Percentiles rank a stretch among this genome's conserved stretches.
These are phyloP conservation scores for Erebia aethiops DNA, from an alignment of 2,888 invertebrate genomes.

Conservation along the genomic window DNA sequence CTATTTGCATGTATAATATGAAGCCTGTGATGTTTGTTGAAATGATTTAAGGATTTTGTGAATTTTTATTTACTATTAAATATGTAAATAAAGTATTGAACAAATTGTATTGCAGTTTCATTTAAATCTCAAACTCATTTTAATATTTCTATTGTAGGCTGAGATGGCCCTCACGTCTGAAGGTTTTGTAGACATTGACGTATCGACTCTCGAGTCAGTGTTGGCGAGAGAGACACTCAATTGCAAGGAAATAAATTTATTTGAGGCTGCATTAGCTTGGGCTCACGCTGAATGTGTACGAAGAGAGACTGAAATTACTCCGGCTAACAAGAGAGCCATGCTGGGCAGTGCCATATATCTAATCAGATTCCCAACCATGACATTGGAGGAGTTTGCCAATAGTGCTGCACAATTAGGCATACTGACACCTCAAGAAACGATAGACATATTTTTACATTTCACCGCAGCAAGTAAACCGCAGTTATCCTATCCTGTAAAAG, in stretches of 20 bases:
- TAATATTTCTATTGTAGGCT: slow-evolving; percentile 85
- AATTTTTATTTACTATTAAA: slow-evolving; percentile 54
- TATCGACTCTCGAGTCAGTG: slow-evolving; percentile 95
- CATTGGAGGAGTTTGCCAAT: slow-evolving; percentile 94
- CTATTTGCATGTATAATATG: slow-evolving; percentile 62
- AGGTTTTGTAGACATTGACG: slow-evolving; percentile 97
- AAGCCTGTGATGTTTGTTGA: slow-evolving; percentile 59
- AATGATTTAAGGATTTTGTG: slow-evolving; percentile 58
- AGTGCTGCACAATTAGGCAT: slow-evolving; percentile 97
- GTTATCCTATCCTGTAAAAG: slow-evolving; percentile 91
- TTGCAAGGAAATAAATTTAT: slow-evolving; percentile 95
- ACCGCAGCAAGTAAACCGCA: slow-evolving; percentile 94
- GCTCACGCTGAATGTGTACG: slow-evolving; percentile 94
- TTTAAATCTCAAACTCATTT: slow-evolving; percentile 56
- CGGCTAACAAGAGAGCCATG: slow-evolving; percentile 90
- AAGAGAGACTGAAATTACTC: slow-evolving; percentile 90
- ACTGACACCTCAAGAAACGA: slow-evolving; percentile 95
- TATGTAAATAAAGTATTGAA: slow-evolving; percentile 72
- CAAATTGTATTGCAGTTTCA: slow-evolving; percentile 84
- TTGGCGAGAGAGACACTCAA: slow-evolving; percentile 96
- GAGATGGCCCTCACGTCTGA: slow-evolving; percentile 98
- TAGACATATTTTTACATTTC: slow-evolving; percentile 97
- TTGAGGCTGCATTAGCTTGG: slow-evolving; percentile 96
- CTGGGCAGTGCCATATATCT: slow-evolving; percentile 91
- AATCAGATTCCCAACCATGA: slow-evolving; percentile 97